These are phyloP conservation scores for Nasonia oneida DNA, from an alignment of 2,888 invertebrate species.

Conservation along the genomic window DNA sequence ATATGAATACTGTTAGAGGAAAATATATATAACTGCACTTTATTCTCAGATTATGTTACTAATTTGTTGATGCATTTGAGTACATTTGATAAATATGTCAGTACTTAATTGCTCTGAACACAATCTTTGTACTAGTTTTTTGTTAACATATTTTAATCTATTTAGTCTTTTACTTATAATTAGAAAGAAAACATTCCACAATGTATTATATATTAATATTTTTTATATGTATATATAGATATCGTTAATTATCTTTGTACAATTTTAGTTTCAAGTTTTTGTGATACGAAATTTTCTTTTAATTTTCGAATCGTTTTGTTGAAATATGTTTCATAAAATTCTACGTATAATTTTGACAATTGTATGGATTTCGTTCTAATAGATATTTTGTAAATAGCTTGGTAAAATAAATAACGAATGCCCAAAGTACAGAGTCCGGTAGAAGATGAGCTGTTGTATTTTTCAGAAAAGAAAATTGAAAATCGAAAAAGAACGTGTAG, in stretches of 20 bases:
- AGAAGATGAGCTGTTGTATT: constrained; percentile 67
- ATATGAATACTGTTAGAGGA: constrained; percentile 65
- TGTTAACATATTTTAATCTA: not conserved
- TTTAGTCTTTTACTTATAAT: constrained; percentile 21
- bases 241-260: constrained; percentile 22
- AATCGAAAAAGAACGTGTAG: constrained; percentile 37
- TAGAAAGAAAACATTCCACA: constrained; percentile 42
- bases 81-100: constrained; percentile 7
- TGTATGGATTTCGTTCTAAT: constrained; percentile 16
- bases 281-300: constrained; percentile 26
- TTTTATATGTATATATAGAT: constrained; percentile 23
- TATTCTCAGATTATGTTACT: constrained; percentile 48
- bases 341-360: not conserved
- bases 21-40: constrained; percentile 57
- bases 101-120: constrained; percentile 14
- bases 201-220: constrained; percentile 20
- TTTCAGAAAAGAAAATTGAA: constrained; percentile 44
- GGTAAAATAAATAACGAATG: constrained; percentile 39
- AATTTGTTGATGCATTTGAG: constrained; percentile 10
- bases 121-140: constrained; percentile 12
- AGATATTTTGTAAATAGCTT: constrained; percentile 40
- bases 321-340: not conserved
- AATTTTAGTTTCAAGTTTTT: constrained; percentile 13
- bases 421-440: constrained; percentile 65
- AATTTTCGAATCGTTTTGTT: not conserved